Conservation (phyloP, 2,888 invertebrate genomes). For the Anoplius nigerrimus region DNA sequence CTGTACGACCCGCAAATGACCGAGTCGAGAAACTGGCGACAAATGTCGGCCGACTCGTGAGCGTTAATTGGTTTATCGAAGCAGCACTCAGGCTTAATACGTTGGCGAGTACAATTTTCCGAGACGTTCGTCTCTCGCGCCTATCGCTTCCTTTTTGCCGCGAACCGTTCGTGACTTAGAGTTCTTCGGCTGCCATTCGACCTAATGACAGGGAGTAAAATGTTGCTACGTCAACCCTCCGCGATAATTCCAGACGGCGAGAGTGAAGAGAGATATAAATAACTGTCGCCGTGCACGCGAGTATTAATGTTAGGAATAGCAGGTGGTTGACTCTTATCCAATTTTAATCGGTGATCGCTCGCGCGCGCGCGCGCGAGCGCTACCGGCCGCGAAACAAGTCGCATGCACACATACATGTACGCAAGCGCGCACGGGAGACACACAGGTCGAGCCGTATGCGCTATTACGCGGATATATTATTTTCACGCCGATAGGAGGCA, state of each 20-base stretch:
- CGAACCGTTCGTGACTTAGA: too few relatives aligned
- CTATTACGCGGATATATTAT: constrained; percentile 28
- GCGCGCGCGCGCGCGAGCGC: neutral
- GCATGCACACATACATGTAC: neutral
- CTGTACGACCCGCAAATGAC: too few relatives aligned
- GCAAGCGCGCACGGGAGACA: neutral
- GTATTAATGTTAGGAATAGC: constrained; percentile 32
- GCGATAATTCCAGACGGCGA: constrained; percentile 11
- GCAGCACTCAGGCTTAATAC: too few relatives aligned
- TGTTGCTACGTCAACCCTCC: neutral
- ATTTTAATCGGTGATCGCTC: constrained; percentile 27
- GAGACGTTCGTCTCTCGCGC: too few relatives aligned
- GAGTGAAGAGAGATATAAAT: constrained; percentile 13
- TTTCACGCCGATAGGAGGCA: constrained; percentile 48
- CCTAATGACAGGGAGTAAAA: neutral
- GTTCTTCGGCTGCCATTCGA: too few relatives aligned
- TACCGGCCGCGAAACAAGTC: constrained; percentile 12
- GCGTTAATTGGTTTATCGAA: too few relatives aligned
- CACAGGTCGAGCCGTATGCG: too few relatives aligned
- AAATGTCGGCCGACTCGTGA: too few relatives aligned
- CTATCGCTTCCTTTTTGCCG: too few relatives aligned
- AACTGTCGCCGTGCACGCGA: constrained; percentile 29
- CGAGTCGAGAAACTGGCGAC: too few relatives aligned
- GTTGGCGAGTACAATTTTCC: too few relatives aligned
- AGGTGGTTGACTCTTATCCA: constrained; percentile 39